Base-by-base conservation (phyloP, 2,888 invertebrate species). In the Tenthredo notha region DNA sequence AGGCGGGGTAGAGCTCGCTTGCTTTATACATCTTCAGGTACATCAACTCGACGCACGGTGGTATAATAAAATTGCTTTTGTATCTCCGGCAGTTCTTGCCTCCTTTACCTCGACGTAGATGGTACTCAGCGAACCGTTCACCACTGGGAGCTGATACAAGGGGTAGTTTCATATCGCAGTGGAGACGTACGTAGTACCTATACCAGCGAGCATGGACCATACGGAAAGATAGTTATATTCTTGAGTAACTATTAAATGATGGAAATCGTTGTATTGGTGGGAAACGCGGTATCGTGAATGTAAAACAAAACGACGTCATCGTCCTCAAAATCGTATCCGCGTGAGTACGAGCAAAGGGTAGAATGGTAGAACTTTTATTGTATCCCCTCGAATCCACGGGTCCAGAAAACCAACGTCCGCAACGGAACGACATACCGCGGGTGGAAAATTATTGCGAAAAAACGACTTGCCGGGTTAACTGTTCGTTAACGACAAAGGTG, bases 11-110 rank as follows among this genome's bases (percentile, higher is more conserved):
- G 87, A 87, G 85, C 50, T 87, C 85, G 85, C 80, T 75, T 86
- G 85, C 88, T 89, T 90, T 90, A 91, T 90, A 90, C 88, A 47
- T 88, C 88, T 89, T 87, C 87, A 88, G 90, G 88, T 91, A 90
- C 91, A 92, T 90, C 91, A 91, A 90, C 91, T 90, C 89, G 43
- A 74, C 72, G 43, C 72, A 89, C 89, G 88, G 89, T 88, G 89
- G 89, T 86, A 89, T 87, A 88, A 87, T 88, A 90, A 91, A 92
- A 92, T 92, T 91, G 91, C 90, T 90, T 90, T 89, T 88, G 90
- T 89, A 90, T 92, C 91, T 89, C 88, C 88, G 86, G 86, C 87
- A 86, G 50, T 54, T 77, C 54, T 33, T 77, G 43, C 29, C 72
- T 74, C 84, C 43, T 80, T 75, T 29, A 77, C 50, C 70, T 85